Base-by-base conservation (phyloP, 1,140 invertebrate genomes). In the Tetragnatha versicolor region DNA sequence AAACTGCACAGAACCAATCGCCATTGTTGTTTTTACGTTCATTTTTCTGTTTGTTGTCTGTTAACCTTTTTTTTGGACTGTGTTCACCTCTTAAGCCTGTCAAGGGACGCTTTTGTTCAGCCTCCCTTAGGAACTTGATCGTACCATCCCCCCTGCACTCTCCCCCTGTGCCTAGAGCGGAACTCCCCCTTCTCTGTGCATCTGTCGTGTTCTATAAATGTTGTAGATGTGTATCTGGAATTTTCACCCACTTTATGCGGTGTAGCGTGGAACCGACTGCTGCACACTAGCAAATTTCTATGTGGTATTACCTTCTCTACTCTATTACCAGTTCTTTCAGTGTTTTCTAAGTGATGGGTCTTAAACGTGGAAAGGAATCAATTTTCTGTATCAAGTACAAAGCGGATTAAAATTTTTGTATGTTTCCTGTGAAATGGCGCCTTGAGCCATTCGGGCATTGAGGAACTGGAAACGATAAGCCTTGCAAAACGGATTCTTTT, bases 21-120 rank as follows among this genome's bases (percentile, higher is more conserved):
- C 60, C 73, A 77, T 77, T 77, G 61, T 77, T 61, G 66, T 66
- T 39, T 63, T 77, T 77, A 22, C 37, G 73, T 77, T 77, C 73
- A 66, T 66, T 77, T 42, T n/a, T n/a, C n/a, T 63, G 53, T 61
- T 76, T 35, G 45, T 77, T 77, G 53, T 73, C 33, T 60, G 51
- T 73, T 73, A 29, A 63, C 31, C 29, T 45, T 60, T 49, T 63
- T 31, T 29, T 49, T 20, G 10, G 53, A 33, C 51, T 12, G 33
- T 68, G 42, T 68, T 17, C 27, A 51, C 33, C 22, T 29, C 42
- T 51, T 22, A 27, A 63, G 27, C 12, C 42, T 63, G n/a, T 39
- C 58, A 63, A 20, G 33, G 42, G 25, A 61, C n/a, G n/a, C n/a
- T n/a, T n/a, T n/a, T n/a, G n/a, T 47, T 29, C 12, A 5, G 31